Conservation (phyloP, 2,888 invertebrate species). For the Eristalis pertinax region DNA sequence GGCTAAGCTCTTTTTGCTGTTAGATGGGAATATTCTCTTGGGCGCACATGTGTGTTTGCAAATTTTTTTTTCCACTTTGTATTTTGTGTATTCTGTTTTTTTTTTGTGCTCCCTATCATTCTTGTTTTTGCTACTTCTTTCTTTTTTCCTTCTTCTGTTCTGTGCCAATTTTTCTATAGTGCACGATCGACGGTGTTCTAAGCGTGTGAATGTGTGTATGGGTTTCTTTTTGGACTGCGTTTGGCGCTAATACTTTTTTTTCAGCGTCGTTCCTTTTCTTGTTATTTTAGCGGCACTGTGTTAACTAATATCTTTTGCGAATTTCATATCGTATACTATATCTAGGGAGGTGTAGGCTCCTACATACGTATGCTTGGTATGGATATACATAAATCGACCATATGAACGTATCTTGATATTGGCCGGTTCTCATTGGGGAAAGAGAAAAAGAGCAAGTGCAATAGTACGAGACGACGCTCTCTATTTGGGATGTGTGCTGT, state of each 20-base stretch:
- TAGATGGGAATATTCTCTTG: slow-evolving; percentile 33
- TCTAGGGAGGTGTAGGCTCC: background rate
- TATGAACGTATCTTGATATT: slow-evolving; percentile 41
- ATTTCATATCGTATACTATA: slow-evolving; percentile 39
- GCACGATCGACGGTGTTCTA: slow-evolving; percentile 56
- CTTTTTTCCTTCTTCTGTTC: slow-evolving; percentile 32
- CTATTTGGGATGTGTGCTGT: slow-evolving; percentile 40
- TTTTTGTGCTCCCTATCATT: background rate
- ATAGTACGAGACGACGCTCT: slow-evolving; percentile 41
- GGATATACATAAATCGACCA: background rate
- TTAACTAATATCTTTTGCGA: slow-evolving; percentile 51
- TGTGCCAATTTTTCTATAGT: slow-evolving; percentile 65
- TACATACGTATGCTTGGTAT: background rate
- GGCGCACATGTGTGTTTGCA: slow-evolving; percentile 60
- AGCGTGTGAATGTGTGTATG: slow-evolving; percentile 4
- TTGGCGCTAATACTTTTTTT: slow-evolving; percentile 55
- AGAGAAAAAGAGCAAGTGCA: slow-evolving; percentile 63
- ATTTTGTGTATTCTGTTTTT: slow-evolving; percentile 17
- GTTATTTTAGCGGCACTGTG: slow-evolving; percentile 29
- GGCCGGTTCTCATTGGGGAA: slow-evolving; percentile 29
- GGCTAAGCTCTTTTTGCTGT: slow-evolving; percentile 23
- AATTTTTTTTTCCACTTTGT: slow-evolving; percentile 19
- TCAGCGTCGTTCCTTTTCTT: slow-evolving; percentile 2
- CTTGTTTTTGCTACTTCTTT: slow-evolving; percentile 3
- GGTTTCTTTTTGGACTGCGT: slow-evolving; percentile 57